These are phyloP conservation scores for Cariama cristata DNA, from an alignment of 2,113 vertebrate species.

Conservation along the genomic window DNA sequence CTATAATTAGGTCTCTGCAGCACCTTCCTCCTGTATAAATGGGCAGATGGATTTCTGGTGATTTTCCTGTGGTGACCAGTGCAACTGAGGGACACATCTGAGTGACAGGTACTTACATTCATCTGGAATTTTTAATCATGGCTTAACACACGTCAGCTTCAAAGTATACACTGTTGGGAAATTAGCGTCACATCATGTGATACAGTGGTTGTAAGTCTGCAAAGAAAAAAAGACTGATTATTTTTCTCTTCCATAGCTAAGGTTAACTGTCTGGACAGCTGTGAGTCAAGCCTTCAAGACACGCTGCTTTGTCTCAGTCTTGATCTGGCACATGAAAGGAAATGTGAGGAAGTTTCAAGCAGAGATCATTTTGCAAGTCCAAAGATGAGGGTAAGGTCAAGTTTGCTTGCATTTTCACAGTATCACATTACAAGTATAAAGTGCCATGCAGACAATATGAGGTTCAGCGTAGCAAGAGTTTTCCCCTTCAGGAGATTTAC, in stretches of 20 bases:
- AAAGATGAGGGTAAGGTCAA: constrained; percentile 56
- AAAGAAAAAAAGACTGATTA: background rate
- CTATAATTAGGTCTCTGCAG: background rate
- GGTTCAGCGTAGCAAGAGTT: background rate
- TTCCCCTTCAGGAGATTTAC: background rate
- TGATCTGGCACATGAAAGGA: constrained; percentile 58
- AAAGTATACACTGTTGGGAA: background rate
- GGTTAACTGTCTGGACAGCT: constrained; percentile 55
- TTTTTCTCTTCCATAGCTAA: background rate
- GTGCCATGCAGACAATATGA: background rate
- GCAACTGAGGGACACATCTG: background rate
- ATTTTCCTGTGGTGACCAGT: background rate
- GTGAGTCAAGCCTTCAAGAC: constrained; percentile 23
- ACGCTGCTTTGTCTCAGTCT: constrained; percentile 35
- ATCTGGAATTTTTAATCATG: background rate
- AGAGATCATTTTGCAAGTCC: constrained; percentile 50
- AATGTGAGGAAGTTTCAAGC: constrained; percentile 37
- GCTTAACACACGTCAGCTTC: background rate
- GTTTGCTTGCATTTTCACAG: constrained; percentile 10
- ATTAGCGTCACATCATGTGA: background rate
- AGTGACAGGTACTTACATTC: background rate
- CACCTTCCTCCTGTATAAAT: background rate
- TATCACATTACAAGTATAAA: constrained; percentile 14
- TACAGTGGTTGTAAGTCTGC: background rate
- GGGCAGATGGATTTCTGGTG: background rate